Base-by-base conservation (phyloP, 2,113 vertebrate genomes). In the Epinephelus moara region DNA sequence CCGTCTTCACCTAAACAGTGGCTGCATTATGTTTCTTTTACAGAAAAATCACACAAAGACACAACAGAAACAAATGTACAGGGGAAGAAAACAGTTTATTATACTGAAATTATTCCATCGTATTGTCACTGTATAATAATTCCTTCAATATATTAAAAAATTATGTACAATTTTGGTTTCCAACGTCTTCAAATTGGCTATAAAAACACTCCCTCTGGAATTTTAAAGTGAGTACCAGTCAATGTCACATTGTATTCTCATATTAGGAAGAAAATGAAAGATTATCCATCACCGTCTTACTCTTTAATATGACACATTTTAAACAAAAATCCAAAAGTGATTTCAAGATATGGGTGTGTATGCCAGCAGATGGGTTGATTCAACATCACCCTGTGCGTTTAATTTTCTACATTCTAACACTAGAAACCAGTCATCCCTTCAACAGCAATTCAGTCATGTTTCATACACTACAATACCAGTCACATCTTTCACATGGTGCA, bases 71-170 rank as follows among this genome's bases (percentile, higher is more conserved):
- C 1, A 45, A 3, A 70, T 64, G 67, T 15, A 30, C 11, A 50
- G 33, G 21, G 53, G 23, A 70, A 75, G n/a, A 76, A 59, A 19
- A 55, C 9, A 7, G 17, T 75, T 81, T 64, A 79, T 78, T 73
- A 80, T 66, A 78, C 47, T 18, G 42, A 56, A 49, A 62, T 60
- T 0, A 63, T 40, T 61, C 12, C 15, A 40, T 40, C 49, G 21
- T 76, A 57, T 17, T 57, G 13, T 83, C 73, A 84, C 33, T 78
- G 47, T 70, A 78, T 55, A 57, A 85, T n/a, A 57, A 33, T 69
- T 47, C 45, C 40, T 73, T 45, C 1, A 59, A 74, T 62, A 70
- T 60, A 64, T 88, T 60, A 49, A 75, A 78, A 75, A 78, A 68
- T 23, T 23, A 70, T 69, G 9, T 21, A 66, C 53, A 70, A 10